Percentiles rank a stretch among this genome's conserved stretches.
Evolutionary conservation across 2,797 vertebrate species (phyloP).

Genomic region (Aselliscus stoliczkanus): DNA sequence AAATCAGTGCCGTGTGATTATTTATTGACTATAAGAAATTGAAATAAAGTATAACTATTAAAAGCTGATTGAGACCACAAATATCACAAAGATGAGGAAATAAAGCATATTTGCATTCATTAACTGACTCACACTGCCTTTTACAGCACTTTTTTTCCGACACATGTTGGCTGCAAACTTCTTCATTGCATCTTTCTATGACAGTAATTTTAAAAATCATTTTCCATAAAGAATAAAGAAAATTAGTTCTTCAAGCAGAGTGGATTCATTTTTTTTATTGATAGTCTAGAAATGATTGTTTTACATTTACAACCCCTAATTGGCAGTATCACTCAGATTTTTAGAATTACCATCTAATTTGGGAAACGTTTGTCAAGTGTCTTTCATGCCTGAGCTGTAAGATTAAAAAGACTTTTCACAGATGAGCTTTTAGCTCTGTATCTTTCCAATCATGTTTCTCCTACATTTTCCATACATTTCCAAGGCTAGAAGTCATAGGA

Average conservation of each 20-base stretch:
- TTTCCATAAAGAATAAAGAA: background rate
- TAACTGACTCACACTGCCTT: background rate
- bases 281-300: background rate
- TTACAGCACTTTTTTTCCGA: background rate
- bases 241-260: background rate
- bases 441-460: background rate
- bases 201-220: background rate
- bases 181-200: background rate
- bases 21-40: background rate
- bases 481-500: background rate
- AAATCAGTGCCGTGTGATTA: background rate
- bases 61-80: background rate
- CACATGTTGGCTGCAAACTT: background rate
- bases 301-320: background rate
- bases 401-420: background rate
- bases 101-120: background rate
- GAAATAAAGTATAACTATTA: background rate
- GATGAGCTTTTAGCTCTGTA: background rate
- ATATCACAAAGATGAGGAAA: background rate
- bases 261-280: background rate
- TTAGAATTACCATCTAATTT: background rate
- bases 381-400: background rate
- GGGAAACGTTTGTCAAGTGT: background rate
- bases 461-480: background rate
- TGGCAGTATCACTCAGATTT: background rate